Base-by-base conservation (phyloP, 2,888 invertebrate genomes). In the Miltochrista miniata region DNA sequence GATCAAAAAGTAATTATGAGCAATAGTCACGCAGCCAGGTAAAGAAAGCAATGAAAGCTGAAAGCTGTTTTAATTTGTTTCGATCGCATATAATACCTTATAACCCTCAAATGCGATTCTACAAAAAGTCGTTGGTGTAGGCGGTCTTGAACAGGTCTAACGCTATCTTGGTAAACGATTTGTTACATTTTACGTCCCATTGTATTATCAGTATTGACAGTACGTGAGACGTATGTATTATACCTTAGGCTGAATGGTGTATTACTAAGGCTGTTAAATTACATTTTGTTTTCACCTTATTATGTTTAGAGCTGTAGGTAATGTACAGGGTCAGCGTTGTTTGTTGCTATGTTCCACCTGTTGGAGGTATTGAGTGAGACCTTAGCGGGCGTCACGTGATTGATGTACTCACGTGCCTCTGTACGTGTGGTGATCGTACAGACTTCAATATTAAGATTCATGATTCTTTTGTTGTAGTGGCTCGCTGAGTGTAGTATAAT, bases 171-270 rank as follows among this genome's bases (percentile, higher is more conserved):
- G 50, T 54, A 47, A 48, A 40, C 45, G 56, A 62, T 58, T 68
- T 54, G 60, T 63, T 53, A 56, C 54, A 57, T 64, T 58, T 59
- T 57, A 61, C 59, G 57, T 60, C 48, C 48, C 46, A 59, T 67
- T 66, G 58, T 54, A 44, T 38, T 53, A 46, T 41, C 43, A 39
- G n/a, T 35, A 39, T 44, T 38, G 38, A 34, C 34, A 44, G 39
- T 44, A 44, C 43, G 49, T 49, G 49, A 44, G 31, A 43, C 33
- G 48, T 49, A 39, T 36, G 39, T 48, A 45, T 48, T 40, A 48
- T 29, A 45, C 40, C 24, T 37, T 36, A 48, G 41, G 35, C 47
- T 13, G 41, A 35, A 45, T 45, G 34, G 24, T 37, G 29, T 38
- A 24, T 24, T 45, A 48, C 37, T 53, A 45, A 8, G 12, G 13